phyloP scores from a whole-genome alignment of 2,888 invertebrate species.

The Polydrusus cervinus region DNA sequence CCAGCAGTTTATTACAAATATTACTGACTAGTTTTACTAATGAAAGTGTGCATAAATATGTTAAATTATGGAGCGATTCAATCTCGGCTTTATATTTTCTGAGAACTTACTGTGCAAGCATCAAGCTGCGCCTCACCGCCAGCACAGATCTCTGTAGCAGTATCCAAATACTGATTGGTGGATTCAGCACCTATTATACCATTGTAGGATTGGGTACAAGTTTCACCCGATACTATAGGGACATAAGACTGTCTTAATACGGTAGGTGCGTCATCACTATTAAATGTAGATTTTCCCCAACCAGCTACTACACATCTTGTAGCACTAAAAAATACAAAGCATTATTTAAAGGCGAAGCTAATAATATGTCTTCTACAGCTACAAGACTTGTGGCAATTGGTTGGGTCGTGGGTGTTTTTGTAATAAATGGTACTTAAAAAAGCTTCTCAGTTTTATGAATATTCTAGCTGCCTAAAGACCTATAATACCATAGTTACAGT shows the following conservation, averaged over 20 bases:
- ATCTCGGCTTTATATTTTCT: too few species aligned
- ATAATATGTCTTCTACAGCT: neutral
- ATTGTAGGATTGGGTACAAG: constrained; percentile 79
- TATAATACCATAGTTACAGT: too few species aligned
- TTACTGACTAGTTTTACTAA: neutral
- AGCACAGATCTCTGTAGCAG: constrained; percentile 83
- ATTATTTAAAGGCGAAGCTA: neutral
- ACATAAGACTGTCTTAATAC: constrained; percentile 82
- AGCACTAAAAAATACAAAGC: constrained; percentile 35
- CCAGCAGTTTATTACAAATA: too few species aligned
- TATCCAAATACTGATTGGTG: constrained; percentile 72
- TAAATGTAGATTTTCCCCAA: constrained; percentile 51
- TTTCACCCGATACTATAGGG: constrained; percentile 76
- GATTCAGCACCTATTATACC: constrained; percentile 75
- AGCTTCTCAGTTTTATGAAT: too few species aligned
- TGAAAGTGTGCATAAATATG: too few species aligned
- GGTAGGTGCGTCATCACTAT: constrained; percentile 63
- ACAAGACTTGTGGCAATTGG: too few species aligned
- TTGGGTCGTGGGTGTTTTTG: too few species aligned
- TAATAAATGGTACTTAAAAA: too few species aligned
- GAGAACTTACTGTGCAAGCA: constrained; percentile 80
- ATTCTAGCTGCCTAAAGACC: too few species aligned
- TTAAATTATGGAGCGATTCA: too few species aligned
- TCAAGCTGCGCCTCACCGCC: constrained; percentile 86
- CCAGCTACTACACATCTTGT: constrained; percentile 52